phyloP scores from a whole-genome alignment of 2,888 invertebrate species.

The Asteroscopus sphinx region DNA sequence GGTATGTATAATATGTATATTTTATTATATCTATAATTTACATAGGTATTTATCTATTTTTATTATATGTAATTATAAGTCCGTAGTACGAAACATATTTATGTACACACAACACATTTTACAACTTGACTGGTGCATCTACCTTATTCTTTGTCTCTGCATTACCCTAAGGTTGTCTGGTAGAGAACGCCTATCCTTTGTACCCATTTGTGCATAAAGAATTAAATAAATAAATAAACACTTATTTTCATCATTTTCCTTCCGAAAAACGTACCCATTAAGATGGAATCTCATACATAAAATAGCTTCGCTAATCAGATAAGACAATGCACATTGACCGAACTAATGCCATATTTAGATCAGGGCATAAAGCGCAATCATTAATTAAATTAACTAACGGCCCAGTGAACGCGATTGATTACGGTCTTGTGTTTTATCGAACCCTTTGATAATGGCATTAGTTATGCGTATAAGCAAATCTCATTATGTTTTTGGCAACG shows the following conservation, averaged over 20 bases:
- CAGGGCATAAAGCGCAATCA: conserved; percentile 41
- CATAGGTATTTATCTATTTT: too few species aligned
- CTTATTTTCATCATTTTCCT: conserved; percentile 2
- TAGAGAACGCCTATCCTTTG: too few species aligned
- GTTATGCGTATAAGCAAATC: conserved; percentile 47
- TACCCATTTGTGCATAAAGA: too few species aligned
- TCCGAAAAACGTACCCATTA: conserved; percentile 15
- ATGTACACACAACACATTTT: too few species aligned
- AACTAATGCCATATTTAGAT: conserved; percentile 52
- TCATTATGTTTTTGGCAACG: conserved; percentile 52
- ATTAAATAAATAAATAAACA: too few species aligned
- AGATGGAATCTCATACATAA: conserved; percentile 25
- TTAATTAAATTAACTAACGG: conserved; percentile 56
- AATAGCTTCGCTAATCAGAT: conserved; percentile 36
- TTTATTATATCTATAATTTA: too few species aligned
- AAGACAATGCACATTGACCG: conserved; percentile 43
- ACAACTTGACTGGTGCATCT: too few species aligned
- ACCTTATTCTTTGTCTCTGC: too few species aligned
- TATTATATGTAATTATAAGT: too few species aligned
- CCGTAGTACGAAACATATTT: too few species aligned
- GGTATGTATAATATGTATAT: too few species aligned
- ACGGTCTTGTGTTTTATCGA: conserved; percentile 44
- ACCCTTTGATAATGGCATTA: conserved; percentile 49
- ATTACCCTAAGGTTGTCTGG: too few species aligned
- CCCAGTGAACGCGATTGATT: conserved; percentile 55